Evolutionary conservation across 2,888 invertebrate species (phyloP), one percentile per base, ranked within the genome.

Genomic region (Plebejus melissa): DNA sequence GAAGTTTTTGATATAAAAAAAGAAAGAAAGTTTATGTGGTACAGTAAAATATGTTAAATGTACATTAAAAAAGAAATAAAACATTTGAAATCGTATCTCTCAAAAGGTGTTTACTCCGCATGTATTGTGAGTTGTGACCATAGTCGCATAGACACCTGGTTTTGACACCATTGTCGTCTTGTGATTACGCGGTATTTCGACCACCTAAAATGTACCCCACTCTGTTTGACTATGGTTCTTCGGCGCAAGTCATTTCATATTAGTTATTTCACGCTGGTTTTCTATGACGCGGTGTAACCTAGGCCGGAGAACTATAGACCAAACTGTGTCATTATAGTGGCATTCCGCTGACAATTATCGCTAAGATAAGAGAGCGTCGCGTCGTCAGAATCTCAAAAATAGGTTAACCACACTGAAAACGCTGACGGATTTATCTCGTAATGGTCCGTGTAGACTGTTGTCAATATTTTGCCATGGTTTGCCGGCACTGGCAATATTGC

Each of bases 341-440:
- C 36, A 32, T 28, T 28, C 11, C 2, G 58, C 58, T 58, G 58
- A 58, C 58, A 58, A 28, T 28, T 32, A 60, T 60, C 60, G 28
- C 60, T 28, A 60, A 32, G 60, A 60, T 60, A 9, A 32, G 60
- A 65, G 13, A 65, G 6, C 5, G 32, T 28, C 11, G 6, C 5
- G 32, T 28, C 11, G 60, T 32, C 28, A 16, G 32, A 16, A 32
- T 13, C 65, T 65, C 32, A 65, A 65, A 65, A 65, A 65, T 36
- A 36, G 65, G 32, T 65, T 65, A 65, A 65, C 65, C 65, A 65
- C 32, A 65, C 65, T 65, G 32, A 65, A 65, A 65, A 13, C 32
- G 65, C 65, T 36, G 65, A 32, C 65, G 65, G 11, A 36, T 65
- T 16, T 65, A 65, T 65, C 65, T 65, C 65, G 65, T 65, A 65